phyloP scores from a whole-genome alignment of 2,113 vertebrate genomes.

The Probosciger aterrimus region DNA sequence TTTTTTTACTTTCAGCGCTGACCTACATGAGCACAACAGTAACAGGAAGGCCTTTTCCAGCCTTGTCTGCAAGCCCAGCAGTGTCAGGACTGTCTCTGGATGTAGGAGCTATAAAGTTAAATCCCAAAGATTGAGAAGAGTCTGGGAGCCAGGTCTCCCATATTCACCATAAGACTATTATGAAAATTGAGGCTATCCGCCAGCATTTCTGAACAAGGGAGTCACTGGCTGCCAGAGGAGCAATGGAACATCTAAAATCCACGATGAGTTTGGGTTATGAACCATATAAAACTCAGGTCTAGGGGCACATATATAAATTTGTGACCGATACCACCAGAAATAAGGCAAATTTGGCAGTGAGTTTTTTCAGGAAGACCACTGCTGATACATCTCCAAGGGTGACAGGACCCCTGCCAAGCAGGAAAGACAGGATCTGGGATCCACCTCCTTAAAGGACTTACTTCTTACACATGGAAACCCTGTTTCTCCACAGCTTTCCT shows the following conservation, averaged over 20 bases:
- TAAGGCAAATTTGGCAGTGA: accelerated
- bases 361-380: neutral
- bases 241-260: neutral
- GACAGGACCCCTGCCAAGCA: neutral
- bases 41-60: neutral
- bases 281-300: neutral
- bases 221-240: neutral
- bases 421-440: neutral
- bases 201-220: neutral
- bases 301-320: neutral
- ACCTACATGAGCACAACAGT: neutral
- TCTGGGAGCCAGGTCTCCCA: neutral
- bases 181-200: neutral
- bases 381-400: neutral
- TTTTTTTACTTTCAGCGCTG: neutral
- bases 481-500: neutral
- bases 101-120: neutral
- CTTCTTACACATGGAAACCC: neutral
- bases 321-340: neutral
- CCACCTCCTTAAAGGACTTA: too few relatives aligned
- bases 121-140: neutral
- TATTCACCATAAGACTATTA: neutral
- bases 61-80: neutral
- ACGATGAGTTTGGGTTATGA: neutral
- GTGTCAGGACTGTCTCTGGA: neutral